Evolutionary conservation across 1,140 invertebrate genomes (phyloP).

Genomic region (Cardiocondyla obscurior): DNA sequence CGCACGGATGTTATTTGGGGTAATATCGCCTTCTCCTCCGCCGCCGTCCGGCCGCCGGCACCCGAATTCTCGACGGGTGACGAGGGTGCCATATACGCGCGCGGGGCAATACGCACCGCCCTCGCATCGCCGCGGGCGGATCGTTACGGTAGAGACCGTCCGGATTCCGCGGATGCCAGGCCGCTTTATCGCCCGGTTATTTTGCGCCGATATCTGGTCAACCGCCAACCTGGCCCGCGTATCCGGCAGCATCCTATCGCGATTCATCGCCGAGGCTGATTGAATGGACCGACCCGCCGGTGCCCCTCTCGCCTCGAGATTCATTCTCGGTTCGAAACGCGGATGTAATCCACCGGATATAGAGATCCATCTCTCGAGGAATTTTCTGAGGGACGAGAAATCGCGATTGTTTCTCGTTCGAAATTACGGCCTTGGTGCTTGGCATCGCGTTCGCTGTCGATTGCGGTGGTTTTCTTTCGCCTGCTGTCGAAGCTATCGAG

Average conservation of each 20-base stretch:
- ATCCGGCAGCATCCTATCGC: background rate
- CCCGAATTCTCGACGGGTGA: conserved; percentile 44
- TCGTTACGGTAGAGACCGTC: conserved; percentile 39
- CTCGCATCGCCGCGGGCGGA: background rate
- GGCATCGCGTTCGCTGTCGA: background rate
- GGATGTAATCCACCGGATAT: conserved; percentile 8
- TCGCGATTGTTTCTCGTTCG: background rate
- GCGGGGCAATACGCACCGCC: background rate
- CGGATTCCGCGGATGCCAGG: conserved; percentile 48
- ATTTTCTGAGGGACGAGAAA: background rate
- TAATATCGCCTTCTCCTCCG: background rate
- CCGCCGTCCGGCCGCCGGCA: background rate
- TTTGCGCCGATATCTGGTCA: conserved; percentile 57
- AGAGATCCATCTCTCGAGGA: conserved; percentile 21
- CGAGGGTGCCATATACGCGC: background rate
- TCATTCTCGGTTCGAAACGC: background rate
- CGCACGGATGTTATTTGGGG: conserved; percentile 1
- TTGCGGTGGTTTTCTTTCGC: background rate
- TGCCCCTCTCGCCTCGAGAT: no score
- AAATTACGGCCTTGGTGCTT: background rate
- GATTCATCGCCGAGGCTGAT: conserved; percentile 32
- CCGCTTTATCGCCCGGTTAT: conserved; percentile 58
- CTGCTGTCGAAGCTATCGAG: background rate
- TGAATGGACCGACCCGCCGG: no score
- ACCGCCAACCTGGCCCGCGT: conserved; percentile 49